A percentile compares a stretch with the other conserved stretches of the same genome.
Evolutionary conservation across 2,113 vertebrate species (phyloP).

Genomic region (Zingel zingel): DNA sequence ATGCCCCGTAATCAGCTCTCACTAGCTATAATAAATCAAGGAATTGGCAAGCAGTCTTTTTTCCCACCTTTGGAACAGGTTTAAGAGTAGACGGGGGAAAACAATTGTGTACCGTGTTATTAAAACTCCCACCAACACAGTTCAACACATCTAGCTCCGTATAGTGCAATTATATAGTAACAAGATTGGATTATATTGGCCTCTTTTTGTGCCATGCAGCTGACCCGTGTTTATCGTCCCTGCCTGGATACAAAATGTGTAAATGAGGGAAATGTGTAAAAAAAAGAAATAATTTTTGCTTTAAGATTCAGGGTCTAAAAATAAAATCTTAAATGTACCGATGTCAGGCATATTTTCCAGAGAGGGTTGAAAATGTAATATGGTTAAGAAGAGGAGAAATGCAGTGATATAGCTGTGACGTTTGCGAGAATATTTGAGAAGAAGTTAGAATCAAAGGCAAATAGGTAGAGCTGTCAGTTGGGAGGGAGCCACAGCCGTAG

Average conservation of each 20-base stretch:
- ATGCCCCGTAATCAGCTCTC: conserved; percentile 84
- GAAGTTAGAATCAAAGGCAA: conserved; percentile 15
- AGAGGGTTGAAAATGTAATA: not conserved
- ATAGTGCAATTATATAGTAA: conserved; percentile 72
- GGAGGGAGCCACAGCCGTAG: conserved; percentile 49
- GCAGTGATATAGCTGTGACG: fast-evolving
- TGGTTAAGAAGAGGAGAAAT: not conserved
- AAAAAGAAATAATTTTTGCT: not conserved
- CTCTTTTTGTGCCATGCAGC: conserved; percentile 38
- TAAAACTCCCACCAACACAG: conserved; percentile 72
- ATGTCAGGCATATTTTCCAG: not conserved
- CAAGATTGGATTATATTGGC: conserved; percentile 68
- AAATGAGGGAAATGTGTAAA: not conserved
- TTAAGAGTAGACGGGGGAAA: conserved; percentile 74
- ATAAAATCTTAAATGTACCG: not conserved
- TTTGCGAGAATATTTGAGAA: conserved; percentile 3
- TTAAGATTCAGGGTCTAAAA: not conserved
- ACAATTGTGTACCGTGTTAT: conserved; percentile 74
- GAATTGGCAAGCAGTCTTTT: conserved; percentile 81
- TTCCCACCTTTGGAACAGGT: conserved; percentile 77
- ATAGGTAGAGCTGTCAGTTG: conserved; percentile 56
- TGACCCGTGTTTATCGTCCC: conserved; percentile 33
- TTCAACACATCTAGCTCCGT: conserved; percentile 61
- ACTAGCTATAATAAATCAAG: conserved; percentile 84
- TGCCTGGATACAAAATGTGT: conserved; percentile 28